phyloP scores from a whole-genome alignment of 2,888 invertebrate species.

The Caenorhabditis angaria region DNA sequence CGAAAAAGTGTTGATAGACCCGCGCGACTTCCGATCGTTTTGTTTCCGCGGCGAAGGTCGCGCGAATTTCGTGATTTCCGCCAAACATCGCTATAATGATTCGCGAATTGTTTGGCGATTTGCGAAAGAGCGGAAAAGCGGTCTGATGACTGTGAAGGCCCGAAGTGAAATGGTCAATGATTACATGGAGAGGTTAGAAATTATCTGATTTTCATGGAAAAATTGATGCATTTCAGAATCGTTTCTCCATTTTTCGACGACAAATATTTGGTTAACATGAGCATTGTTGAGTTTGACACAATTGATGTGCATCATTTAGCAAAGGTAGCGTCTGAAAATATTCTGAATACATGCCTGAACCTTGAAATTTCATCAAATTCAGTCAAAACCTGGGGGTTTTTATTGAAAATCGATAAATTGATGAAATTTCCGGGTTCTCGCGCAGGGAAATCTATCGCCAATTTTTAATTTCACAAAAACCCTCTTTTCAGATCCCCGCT shows the following conservation, averaged over 20 bases:
- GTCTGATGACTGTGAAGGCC: constrained; percentile 60
- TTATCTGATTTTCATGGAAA: neutral
- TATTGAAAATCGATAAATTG: no score
- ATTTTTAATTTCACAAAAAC: neutral
- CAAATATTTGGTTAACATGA: constrained; percentile 53
- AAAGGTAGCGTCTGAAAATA: constrained; percentile 59
- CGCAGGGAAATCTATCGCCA: neutral
- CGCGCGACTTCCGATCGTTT: constrained; percentile 60
- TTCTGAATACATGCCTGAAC: no score
- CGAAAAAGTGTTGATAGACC: constrained; percentile 39
- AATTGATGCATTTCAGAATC: constrained; percentile 26
- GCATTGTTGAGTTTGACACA: constrained; percentile 59
- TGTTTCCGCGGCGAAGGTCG: constrained; percentile 71
- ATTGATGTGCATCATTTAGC: constrained; percentile 66
- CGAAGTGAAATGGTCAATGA: constrained; percentile 57
- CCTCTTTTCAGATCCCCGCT: constrained; percentile 56
- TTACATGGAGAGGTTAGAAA: constrained; percentile 34
- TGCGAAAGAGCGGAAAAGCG: constrained; percentile 66
- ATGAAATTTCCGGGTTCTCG: no score
- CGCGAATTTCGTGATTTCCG: constrained; percentile 70
- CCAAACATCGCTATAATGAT: constrained; percentile 55
- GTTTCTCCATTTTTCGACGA: constrained; percentile 59
- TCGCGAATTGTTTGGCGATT: constrained; percentile 69
- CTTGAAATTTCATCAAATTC: no score
- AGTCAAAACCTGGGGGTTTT: no score